Evolutionary conservation across 2,888 invertebrate species (phyloP).

Genomic region (Chrysolina americana): DNA sequence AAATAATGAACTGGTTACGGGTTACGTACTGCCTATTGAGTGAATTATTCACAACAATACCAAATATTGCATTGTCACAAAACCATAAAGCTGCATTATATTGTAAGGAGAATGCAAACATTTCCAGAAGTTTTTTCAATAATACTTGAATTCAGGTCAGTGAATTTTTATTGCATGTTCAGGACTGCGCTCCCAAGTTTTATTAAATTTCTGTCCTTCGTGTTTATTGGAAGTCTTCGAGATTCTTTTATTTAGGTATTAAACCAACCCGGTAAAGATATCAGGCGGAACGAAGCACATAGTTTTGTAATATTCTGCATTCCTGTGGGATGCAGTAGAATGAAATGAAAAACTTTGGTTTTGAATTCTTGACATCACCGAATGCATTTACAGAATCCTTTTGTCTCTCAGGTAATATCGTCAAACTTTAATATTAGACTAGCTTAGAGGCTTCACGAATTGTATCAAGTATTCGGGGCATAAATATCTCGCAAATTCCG

Average conservation of each 20-base stretch:
- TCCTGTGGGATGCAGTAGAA: neutral
- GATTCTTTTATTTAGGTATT: neutral
- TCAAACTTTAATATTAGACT: no score
- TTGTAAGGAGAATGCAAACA: neutral
- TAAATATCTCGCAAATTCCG: no score
- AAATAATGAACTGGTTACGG: no score
- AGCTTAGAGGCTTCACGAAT: no score
- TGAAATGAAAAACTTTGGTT: neutral
- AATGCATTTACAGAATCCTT: no score
- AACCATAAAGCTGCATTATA: neutral
- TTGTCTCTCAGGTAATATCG: no score
- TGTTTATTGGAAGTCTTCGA: neutral
- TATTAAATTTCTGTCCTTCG: slow-evolving; percentile 4
- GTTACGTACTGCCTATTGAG: no score
- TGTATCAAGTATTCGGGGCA: no score
- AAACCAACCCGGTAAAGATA: neutral
- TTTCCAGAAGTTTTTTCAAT: neutral
- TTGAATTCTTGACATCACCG: neutral
- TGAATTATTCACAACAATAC: no score
- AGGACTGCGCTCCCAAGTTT: neutral
- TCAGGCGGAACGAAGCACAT: neutral
- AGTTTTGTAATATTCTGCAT: neutral
- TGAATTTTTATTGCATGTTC: neutral
- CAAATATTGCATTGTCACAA: no score
- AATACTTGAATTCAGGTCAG: slow-evolving; percentile 1